Evolutionary conservation across 1,140 invertebrate genomes (phyloP), one percentile per base, ranked within the genome.

Genomic region (Hypothenemus hampei): DNA sequence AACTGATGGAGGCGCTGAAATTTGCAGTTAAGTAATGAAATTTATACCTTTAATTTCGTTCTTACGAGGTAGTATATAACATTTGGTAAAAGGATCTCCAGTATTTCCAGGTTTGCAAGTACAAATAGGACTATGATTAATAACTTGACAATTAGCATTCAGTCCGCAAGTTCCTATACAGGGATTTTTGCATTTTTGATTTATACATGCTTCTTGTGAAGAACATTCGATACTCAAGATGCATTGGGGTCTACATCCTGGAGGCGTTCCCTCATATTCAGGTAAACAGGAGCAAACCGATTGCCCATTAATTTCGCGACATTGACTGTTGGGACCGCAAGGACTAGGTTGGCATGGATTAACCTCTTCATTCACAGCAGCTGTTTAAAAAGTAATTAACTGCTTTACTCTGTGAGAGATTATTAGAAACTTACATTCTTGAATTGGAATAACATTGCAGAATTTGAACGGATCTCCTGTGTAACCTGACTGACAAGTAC

Each of bases 151-250:
- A 26, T 79, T 73, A 1, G 86, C 81, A 65, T 80, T 82, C 46
- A 77, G 65, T 8, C 85, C 88, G 67, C 89, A 91, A 1, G 84
- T 84, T 41, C 83, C 84, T 8, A 79, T 74, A 64, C 87, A 90
- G 20, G 86, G 86, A 75, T 89, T 81, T 3, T 80, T 71, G 64
- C 86, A 90, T 68, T 85, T 84, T 63, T 85, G 83, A 60, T 82
- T 81, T 36, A 84, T 76, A 64, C 89, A 91, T 1, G 87, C 82
- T 69, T 81, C 85, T 37, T 80, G 75, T 40, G 79, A 72, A 7
- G 85, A 71, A 69, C 89, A 93, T 58, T 93, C 89, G 1, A 85
- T 81, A 67, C 87, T 91, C 53, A 88, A 78, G 0, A 87, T 81
- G 70, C 89, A 93, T 72, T 91, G 88, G 10, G 89, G 89, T 58